Evolutionary conservation across 2,113 vertebrate species (phyloP).

Genomic region (Tursiops truncatus): DNA sequence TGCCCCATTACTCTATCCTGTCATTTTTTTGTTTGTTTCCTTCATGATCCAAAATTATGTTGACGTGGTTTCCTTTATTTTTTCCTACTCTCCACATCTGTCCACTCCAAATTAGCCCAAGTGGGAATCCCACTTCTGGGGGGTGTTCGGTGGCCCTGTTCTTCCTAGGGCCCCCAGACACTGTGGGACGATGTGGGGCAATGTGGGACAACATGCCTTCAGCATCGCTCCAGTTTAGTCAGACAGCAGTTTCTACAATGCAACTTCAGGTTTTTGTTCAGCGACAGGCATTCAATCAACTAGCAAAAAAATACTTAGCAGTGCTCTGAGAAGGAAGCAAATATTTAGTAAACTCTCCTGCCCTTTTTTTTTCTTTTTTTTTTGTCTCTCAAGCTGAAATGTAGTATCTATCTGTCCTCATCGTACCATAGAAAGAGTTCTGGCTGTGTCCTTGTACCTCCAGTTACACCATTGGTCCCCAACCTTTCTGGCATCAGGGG

Average conservation of each 20-base stretch:
- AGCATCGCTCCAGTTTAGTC: neutral
- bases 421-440: neutral
- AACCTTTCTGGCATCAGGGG: no score
- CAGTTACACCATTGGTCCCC: neutral
- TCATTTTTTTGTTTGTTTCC: neutral
- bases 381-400: neutral
- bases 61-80: neutral
- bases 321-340: neutral
- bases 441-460: neutral
- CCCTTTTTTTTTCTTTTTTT: neutral
- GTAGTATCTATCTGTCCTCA: neutral
- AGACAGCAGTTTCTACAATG: neutral
- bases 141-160: neutral
- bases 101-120: neutral
- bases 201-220: neutral
- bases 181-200: neutral
- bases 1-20: neutral
- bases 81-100: neutral
- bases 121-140: neutral
- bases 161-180: neutral
- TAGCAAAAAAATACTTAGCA: neutral
- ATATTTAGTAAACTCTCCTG: constrained; percentile 15
- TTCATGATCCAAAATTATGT: neutral
- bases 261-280: neutral
- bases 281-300: neutral